These are phyloP conservation scores for Fulica atra DNA, from an alignment of 2,113 vertebrate genomes.

Conservation along the genomic window DNA sequence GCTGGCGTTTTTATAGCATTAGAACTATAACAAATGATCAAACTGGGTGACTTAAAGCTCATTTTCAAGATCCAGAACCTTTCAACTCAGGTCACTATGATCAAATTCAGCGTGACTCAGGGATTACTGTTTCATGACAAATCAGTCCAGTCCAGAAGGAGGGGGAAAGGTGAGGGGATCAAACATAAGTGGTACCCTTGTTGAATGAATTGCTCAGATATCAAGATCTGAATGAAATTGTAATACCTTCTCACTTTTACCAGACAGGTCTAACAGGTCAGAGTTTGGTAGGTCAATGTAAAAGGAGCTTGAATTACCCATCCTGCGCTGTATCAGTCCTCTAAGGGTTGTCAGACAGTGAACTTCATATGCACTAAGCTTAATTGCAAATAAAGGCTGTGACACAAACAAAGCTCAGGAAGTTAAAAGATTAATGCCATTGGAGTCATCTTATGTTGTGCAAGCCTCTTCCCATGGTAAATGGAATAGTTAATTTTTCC, in stretches of 20 bases:
- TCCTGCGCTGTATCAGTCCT: background rate
- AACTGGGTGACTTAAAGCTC: background rate
- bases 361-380: slow-evolving; percentile 36
- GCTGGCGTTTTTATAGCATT: background rate
- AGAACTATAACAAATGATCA: background rate
- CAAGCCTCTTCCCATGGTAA: background rate
- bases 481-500: background rate
- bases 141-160: slow-evolving; percentile 8
- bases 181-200: slow-evolving; percentile 39
- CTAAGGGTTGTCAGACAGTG: background rate
- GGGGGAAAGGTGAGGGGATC: slow-evolving; percentile 57
- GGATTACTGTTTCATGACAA: background rate
- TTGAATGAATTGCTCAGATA: slow-evolving; percentile 56
- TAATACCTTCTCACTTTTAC: slow-evolving; percentile 49
- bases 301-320: slow-evolving; percentile 38
- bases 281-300: slow-evolving; percentile 44
- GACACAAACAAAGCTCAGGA: background rate
- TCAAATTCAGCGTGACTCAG: background rate
- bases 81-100: background rate
- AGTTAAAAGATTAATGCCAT: slow-evolving; percentile 22
- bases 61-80: background rate
- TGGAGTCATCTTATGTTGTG: background rate
- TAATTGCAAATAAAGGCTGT: slow-evolving; percentile 51
- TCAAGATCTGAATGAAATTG: slow-evolving; percentile 31
- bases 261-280: background rate